phyloP scores from a whole-genome alignment of 2,797 vertebrate species.

The Phylloscopus collybita region DNA sequence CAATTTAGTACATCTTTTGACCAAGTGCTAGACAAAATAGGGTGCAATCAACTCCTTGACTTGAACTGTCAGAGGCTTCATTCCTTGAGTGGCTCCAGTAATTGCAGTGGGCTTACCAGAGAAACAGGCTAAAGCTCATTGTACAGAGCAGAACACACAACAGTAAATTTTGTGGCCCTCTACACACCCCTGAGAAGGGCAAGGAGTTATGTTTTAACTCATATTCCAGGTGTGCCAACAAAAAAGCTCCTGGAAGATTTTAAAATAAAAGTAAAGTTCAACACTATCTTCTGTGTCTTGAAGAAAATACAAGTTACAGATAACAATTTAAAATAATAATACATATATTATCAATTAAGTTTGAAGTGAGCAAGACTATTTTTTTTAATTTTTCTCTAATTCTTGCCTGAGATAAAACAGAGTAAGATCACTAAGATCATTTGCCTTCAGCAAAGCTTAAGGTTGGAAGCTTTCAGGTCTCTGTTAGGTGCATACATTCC shows the following conservation, averaged over 20 bases:
- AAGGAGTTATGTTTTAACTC: neutral
- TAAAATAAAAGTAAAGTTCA: neutral
- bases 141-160: neutral
- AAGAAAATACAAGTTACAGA: neutral
- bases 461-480: constrained; percentile 51
- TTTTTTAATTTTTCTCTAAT: neutral
- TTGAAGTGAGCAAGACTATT: neutral
- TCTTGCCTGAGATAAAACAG: neutral
- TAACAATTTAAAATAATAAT: neutral
- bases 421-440: neutral
- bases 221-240: neutral
- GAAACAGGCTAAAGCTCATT: neutral
- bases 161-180: neutral
- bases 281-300: neutral
- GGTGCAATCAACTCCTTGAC: neutral
- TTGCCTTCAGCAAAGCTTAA: constrained; percentile 9
- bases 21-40: neutral
- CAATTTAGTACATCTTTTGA: neutral
- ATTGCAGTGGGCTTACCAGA: neutral
- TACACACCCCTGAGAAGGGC: neutral
- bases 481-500: constrained; percentile 36
- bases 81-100: neutral
- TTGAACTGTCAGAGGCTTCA: neutral
- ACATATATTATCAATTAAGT: neutral
- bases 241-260: neutral